Percentiles rank a stretch among this genome's conserved stretches.
These are phyloP conservation scores for Thamnophis elegans DNA, from an alignment of 2,797 vertebrate species.

Conservation along the genomic window DNA sequence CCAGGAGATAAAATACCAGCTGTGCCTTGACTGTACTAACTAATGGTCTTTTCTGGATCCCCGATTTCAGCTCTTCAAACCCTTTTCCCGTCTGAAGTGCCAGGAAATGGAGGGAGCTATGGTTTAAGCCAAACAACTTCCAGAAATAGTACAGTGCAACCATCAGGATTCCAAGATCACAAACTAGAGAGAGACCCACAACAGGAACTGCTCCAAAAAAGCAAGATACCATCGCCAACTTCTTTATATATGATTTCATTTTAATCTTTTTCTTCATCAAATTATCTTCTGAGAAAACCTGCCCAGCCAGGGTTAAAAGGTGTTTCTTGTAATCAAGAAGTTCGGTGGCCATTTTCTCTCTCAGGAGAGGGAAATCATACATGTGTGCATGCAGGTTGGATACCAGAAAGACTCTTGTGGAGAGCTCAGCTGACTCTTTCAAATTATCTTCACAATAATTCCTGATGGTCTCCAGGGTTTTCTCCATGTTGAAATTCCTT, in stretches of 20 bases:
- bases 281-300: not conserved
- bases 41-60: not conserved
- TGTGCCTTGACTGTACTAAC: accelerated
- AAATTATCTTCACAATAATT: not conserved
- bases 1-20: not conserved
- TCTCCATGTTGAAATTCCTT: not conserved
- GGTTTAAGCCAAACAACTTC: not conserved
- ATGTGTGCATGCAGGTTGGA: not conserved
- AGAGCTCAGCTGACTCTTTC: not conserved
- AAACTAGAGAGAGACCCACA: not conserved
- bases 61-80: not conserved
- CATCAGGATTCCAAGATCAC: not conserved
- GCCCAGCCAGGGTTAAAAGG: not conserved
- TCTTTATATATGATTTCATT: not conserved
- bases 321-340: conserved; percentile 30
- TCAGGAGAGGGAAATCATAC: not conserved
- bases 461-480: not conserved
- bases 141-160: not conserved
- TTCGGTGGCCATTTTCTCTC: not conserved
- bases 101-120: not conserved
- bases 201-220: not conserved
- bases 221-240: not conserved
- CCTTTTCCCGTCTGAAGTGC: not conserved
- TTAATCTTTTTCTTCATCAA: not conserved
- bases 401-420: conserved; percentile 16